phyloP scores from a whole-genome alignment of 2,888 invertebrate genomes.

The Marasmarcha lunaedactyla region DNA sequence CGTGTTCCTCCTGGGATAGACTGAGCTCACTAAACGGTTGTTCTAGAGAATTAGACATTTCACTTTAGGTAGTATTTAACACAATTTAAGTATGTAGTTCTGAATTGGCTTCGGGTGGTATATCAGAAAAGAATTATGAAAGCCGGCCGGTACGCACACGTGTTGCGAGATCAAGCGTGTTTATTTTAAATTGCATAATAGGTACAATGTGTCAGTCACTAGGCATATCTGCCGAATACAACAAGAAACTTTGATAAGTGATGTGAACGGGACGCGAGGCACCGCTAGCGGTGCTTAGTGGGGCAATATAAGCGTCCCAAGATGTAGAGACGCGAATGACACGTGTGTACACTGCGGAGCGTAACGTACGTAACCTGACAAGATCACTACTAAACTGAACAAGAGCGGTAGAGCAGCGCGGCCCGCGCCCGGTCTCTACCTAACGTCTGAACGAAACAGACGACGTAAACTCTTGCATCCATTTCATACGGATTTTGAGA shows the following conservation, averaged over 20 bases:
- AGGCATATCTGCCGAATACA: constrained; percentile 1
- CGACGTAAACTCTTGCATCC: constrained; percentile 39
- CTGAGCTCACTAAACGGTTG: constrained; percentile 78
- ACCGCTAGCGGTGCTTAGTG: constrained; percentile 18
- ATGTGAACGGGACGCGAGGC: constrained; percentile 13
- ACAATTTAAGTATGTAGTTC: too few relatives aligned
- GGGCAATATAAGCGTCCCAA: constrained; percentile 32
- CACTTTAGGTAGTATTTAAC: constrained; percentile 21
- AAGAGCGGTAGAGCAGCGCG: too few relatives aligned
- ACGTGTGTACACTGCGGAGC: constrained; percentile 43
- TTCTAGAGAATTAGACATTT: constrained; percentile 66
- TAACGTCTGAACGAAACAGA: constrained; percentile 36
- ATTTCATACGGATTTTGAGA: constrained; percentile 53
- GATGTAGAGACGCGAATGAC: constrained; percentile 38
- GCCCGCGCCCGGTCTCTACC: constrained; percentile 25
- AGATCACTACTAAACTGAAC: constrained; percentile 50
- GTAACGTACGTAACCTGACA: constrained; percentile 44
- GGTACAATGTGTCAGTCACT: constrained; percentile 15
- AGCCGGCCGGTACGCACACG: constrained; percentile 39
- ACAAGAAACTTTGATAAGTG: constrained; percentile 13
- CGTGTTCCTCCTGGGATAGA: constrained; percentile 78
- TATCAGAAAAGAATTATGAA: too few relatives aligned
- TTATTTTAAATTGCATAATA: constrained; percentile 52
- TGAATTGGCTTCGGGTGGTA: too few relatives aligned
- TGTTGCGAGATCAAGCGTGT: constrained; percentile 23